phyloP scores from a whole-genome alignment of 2,113 vertebrate genomes.

The Centropristis striata region DNA sequence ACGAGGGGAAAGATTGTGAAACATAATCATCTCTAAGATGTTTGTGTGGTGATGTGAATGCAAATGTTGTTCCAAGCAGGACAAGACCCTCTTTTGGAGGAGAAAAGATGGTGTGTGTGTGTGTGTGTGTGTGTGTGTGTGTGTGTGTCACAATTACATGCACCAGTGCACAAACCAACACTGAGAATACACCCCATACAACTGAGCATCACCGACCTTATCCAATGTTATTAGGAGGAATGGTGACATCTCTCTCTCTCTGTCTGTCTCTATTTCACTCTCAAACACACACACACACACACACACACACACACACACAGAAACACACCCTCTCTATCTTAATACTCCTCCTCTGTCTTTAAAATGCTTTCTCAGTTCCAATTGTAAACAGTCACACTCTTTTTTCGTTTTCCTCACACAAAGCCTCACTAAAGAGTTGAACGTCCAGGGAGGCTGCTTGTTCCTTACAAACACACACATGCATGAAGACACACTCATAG shows the following conservation, averaged over 20 bases:
- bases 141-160: slow-evolving; percentile 37
- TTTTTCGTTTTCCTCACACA: slow-evolving; percentile 33
- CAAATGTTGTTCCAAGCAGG: slow-evolving; percentile 60
- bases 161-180: slow-evolving; percentile 27
- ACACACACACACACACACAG: background rate
- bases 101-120: slow-evolving; percentile 12
- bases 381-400: slow-evolving; percentile 43
- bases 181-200: slow-evolving; percentile 2
- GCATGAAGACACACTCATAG: background rate
- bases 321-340: slow-evolving; percentile 31
- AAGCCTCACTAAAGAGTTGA: slow-evolving; percentile 20
- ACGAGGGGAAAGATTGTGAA: slow-evolving; percentile 24
- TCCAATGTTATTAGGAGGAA: slow-evolving; percentile 19
- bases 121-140: background rate
- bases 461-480: background rate
- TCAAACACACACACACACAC: too few relatives aligned
- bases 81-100: slow-evolving; percentile 35
- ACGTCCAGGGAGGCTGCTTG: background rate
- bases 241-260: slow-evolving; percentile 33
- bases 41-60: slow-evolving; percentile 60
- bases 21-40: slow-evolving; percentile 44
- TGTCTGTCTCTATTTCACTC: background rate
- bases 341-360: slow-evolving; percentile 10
- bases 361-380: slow-evolving; percentile 19
- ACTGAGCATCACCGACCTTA: slow-evolving; percentile 16